A percentile compares a stretch with the other conserved stretches of the same genome.
phyloP scores from a whole-genome alignment of 2,113 vertebrate genomes.

The Hyaena hyaena region DNA sequence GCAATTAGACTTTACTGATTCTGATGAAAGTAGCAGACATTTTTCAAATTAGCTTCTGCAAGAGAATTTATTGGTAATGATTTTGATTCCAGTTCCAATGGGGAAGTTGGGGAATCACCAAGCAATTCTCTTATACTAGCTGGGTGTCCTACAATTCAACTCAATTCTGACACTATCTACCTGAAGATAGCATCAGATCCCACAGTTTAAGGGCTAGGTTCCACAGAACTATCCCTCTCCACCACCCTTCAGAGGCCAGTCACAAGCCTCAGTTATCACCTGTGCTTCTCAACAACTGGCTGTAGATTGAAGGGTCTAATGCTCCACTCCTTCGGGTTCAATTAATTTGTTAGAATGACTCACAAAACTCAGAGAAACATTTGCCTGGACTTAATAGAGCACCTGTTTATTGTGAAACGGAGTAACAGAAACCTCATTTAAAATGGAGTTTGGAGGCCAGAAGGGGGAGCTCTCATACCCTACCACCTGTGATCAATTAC shows the following conservation, averaged over 20 bases:
- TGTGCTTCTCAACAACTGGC: background rate
- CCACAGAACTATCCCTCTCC: background rate
- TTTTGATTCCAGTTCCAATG: background rate
- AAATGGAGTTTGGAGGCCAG: background rate
- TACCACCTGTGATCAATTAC: background rate
- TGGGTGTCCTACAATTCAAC: background rate
- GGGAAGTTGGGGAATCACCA: background rate
- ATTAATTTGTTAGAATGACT: background rate
- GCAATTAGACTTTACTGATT: background rate
- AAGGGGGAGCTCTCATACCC: background rate
- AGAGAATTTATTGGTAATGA: background rate
- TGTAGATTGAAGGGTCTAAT: background rate
- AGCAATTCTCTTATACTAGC: background rate
- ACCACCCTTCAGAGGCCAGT: background rate
- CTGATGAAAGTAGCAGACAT: background rate
- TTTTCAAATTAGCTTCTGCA: conserved; percentile 1
- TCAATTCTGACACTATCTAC: background rate
- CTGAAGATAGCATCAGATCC: background rate
- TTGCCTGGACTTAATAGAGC: background rate
- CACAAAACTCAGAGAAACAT: background rate
- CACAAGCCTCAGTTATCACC: background rate
- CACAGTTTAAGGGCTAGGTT: background rate
- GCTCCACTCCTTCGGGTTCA: background rate
- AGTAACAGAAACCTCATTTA: background rate
- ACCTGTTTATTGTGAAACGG: background rate